Evolutionary conservation across 2,888 invertebrate genomes (phyloP), one percentile per base, ranked within the genome.

Genomic region (Diaphora mendica): DNA sequence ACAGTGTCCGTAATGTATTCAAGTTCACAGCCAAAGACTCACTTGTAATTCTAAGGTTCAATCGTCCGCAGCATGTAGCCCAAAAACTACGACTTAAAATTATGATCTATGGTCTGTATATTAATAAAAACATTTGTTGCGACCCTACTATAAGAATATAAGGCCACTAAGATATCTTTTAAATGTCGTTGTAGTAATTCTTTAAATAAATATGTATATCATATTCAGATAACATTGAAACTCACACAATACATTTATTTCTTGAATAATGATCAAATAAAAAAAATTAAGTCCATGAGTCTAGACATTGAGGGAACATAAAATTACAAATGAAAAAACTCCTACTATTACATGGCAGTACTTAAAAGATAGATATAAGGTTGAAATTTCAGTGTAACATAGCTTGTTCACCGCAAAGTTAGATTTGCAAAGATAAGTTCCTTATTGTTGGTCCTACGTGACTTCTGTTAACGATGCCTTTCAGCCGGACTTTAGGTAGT

Each of bases 381-480:
- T 59, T 76, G 23, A 77, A 35, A 83, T 73, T 87, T 20, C 71
- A 15, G 13, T 74, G 59, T 42, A 51, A 74, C 70, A 33, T 59
- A 64, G 42, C 67, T 79, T 71, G 64, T 39, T 64, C 69, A 42
- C 73, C 51, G 82, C 72, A 81, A 71, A 68, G 77, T 75, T 80
- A 80, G 73, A 70, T 84, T 76, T 82, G 73, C 35, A 70, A 66
- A 83, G 84, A 84, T 84, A 84, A 87, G 83, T 88, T 90, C 87
- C 88, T 87, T 87, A 83, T 83, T 83, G 84, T 79, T 79, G 67
- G 82, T 79, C 80, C 84, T 85, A 90, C 91, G 91, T 91, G 91
- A 86, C 87, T 88, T 89, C 84, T 79, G 85, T 82, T 91, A 91
- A 91, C 86, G 90, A 90, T 76, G 90, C 87, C 77, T 77, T 82